Evolutionary conservation across 2,888 invertebrate species (phyloP).

Genomic region (Drosophila paracracens): DNA sequence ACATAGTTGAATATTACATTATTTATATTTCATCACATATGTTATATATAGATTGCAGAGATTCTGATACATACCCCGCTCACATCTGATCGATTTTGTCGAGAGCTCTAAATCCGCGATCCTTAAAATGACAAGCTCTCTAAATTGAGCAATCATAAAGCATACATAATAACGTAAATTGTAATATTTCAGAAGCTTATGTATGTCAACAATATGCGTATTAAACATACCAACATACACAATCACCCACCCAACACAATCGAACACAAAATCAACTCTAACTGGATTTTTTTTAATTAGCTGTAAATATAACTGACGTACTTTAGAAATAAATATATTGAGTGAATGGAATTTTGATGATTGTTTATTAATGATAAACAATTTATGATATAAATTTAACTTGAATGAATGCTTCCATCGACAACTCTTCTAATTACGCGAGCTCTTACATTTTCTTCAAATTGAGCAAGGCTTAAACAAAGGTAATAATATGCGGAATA

Average conservation of each 20-base stretch:
- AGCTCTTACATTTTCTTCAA: constrained; percentile 25
- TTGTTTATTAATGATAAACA: not conserved
- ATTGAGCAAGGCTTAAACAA: constrained; percentile 7
- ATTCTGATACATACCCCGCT: not conserved
- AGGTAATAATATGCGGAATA: not conserved
- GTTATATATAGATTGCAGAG: not conserved
- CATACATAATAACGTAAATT: too few species aligned
- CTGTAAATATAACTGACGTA: not conserved
- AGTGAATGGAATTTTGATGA: not conserved
- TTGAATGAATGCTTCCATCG: constrained; percentile 11
- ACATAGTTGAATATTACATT: not conserved
- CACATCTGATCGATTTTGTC: not conserved
- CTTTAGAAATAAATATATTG: not conserved
- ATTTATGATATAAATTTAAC: not conserved
- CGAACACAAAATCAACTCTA: not conserved
- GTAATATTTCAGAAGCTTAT: too few species aligned
- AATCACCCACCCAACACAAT: not conserved
- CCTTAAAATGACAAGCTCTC: not conserved
- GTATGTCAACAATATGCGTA: too few species aligned
- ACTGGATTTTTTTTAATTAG: not conserved
- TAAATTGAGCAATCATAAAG: not conserved
- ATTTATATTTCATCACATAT: not conserved
- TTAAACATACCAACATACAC: not conserved
- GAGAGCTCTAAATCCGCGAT: not conserved
- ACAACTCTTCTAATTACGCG: constrained; percentile 39